A percentile compares a stretch with the other conserved stretches of the same genome.
phyloP scores from a whole-genome alignment of 2,113 vertebrate genomes.

The Cyprinodon brontotheroides region DNA sequence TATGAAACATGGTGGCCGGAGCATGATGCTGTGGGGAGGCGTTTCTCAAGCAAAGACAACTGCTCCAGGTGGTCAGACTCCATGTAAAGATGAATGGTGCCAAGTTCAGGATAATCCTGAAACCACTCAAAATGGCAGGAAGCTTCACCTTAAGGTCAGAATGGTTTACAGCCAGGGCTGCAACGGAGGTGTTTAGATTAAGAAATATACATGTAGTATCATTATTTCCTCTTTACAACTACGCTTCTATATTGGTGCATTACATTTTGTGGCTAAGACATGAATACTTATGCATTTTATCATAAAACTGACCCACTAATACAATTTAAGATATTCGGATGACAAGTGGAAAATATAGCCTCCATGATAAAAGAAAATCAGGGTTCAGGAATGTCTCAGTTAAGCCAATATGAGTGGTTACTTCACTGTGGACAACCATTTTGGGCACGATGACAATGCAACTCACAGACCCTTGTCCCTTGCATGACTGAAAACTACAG shows the following conservation, averaged over 20 bases:
- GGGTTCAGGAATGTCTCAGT: background rate
- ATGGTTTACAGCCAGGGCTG: too few relatives aligned
- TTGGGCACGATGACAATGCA: background rate
- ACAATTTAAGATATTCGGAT: constrained; percentile 1
- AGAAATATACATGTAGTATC: too few relatives aligned
- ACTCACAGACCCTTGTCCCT: constrained; percentile 6
- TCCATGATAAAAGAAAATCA: background rate
- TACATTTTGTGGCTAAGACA: background rate
- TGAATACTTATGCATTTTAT: background rate
- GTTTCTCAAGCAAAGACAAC: background rate
- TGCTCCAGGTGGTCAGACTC: background rate
- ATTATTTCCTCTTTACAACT: too few relatives aligned
- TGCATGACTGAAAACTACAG: constrained; percentile 20
- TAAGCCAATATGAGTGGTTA: background rate
- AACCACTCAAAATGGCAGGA: background rate
- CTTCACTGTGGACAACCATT: constrained; percentile 4
- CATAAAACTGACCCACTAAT: background rate
- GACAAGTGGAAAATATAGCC: background rate
- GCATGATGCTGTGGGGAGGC: too few relatives aligned
- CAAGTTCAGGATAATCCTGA: background rate
- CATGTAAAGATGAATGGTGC: background rate
- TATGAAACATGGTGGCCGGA: too few relatives aligned
- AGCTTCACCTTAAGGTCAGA: background rate
- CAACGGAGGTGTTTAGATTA: too few relatives aligned
- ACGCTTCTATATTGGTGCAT: too few relatives aligned